Evolutionary conservation across 2,888 invertebrate species (phyloP).

Genomic region (Eupithecia tripunctaria): DNA sequence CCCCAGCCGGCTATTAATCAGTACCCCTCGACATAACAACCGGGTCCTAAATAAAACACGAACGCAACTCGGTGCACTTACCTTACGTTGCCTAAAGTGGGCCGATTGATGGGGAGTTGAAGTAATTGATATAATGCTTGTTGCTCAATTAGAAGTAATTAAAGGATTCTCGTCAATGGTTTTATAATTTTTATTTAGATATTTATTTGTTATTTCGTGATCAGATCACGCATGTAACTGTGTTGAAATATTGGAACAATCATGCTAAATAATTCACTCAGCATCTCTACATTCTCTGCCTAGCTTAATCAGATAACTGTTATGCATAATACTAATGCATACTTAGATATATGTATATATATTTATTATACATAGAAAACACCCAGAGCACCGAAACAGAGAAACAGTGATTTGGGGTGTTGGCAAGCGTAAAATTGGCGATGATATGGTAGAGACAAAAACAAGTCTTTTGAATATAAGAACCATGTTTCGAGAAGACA

Average conservation of each 20-base stretch:
- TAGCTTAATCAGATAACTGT: too few species aligned
- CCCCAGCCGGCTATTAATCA: conserved; percentile 75
- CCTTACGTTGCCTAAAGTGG: conserved; percentile 44
- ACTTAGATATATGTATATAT: too few species aligned
- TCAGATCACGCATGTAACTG: too few species aligned
- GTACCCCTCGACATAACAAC: conserved; percentile 68
- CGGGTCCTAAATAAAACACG: conserved; percentile 58
- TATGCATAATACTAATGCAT: too few species aligned
- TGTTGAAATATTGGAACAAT: too few species aligned
- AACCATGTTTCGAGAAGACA: conserved; percentile 1
- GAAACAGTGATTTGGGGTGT: neutral
- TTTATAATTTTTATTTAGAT: neutral
- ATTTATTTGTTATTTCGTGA: too few species aligned
- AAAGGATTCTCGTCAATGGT: conserved; percentile 8
- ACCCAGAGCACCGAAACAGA: too few species aligned
- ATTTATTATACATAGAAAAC: too few species aligned
- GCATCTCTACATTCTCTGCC: too few species aligned
- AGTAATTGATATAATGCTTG: conserved; percentile 32
- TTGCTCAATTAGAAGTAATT: conserved; percentile 22
- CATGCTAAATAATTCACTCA: too few species aligned
- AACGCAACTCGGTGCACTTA: conserved; percentile 49
- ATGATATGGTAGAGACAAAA: neutral
- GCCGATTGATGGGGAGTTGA: conserved; percentile 30
- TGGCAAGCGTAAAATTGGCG: neutral
- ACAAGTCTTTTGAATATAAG: neutral